Percentiles rank a stretch among this genome's conserved stretches.
phyloP scores from a whole-genome alignment of 1,140 invertebrate genomes.

The Globodera rostochiensis region DNA sequence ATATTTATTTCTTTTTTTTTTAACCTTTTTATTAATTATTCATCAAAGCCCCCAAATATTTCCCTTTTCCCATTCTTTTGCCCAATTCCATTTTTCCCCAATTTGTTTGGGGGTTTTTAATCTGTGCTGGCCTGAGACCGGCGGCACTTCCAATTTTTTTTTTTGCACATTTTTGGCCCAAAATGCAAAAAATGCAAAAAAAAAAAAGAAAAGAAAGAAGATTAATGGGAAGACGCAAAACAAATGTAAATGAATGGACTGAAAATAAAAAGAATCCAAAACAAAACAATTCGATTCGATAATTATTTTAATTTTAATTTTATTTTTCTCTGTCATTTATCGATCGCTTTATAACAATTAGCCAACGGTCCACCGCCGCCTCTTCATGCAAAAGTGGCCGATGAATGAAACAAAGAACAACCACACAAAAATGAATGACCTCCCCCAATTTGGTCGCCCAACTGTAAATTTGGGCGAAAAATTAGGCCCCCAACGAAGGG shows the following conservation, averaged over 20 bases:
- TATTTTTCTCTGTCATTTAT: background rate
- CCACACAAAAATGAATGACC: background rate
- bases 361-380: background rate
- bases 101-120: background rate
- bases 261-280: background rate
- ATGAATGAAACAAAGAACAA: background rate
- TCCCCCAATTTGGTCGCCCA: background rate
- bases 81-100: background rate
- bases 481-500: background rate
- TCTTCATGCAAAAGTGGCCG: background rate
- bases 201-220: background rate
- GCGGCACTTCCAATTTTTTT: background rate
- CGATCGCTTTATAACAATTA: background rate
- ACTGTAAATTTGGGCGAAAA: background rate
- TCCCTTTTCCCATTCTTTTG: background rate
- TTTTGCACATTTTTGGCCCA: background rate
- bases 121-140: background rate
- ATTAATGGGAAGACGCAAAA: background rate
- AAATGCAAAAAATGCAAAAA: background rate
- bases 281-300: background rate
- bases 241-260: background rate
- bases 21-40: background rate
- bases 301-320: background rate
- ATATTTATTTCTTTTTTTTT: too few relatives aligned
- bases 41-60: background rate